Conservation (phyloP, 1,140 invertebrate genomes). For the Diplogasteroides magnus region DNA sequence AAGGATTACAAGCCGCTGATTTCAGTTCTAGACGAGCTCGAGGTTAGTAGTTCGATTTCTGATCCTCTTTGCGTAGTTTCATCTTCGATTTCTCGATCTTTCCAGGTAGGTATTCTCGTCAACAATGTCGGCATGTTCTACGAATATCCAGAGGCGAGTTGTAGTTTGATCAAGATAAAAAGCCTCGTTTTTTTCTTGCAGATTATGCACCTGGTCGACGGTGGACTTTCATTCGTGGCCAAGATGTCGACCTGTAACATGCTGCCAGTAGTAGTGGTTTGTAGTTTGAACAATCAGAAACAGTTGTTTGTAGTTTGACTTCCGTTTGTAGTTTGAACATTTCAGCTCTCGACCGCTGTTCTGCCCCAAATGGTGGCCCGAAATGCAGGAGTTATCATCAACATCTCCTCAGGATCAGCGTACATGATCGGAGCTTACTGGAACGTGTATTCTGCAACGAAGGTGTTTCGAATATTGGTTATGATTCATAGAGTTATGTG, state of each 20-base stretch:
- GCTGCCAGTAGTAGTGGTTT: conserved; percentile 27
- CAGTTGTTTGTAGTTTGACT: conserved; percentile 1
- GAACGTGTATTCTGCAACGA: conserved; percentile 49
- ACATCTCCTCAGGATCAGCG: conserved; percentile 34
- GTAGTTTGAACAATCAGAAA: conserved; percentile 1
- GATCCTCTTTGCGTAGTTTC: not conserved
- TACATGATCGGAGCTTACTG: conserved; percentile 24
- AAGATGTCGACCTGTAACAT: conserved; percentile 43
- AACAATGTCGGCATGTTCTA: not conserved
- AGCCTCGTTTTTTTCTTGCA: not conserved
- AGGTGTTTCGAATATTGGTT: too few relatives aligned
- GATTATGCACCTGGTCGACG: conserved; percentile 43
- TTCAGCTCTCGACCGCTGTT: conserved; percentile 31
- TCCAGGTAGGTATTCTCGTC: not conserved
- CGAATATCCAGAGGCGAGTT: not conserved
- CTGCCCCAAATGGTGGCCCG: conserved; percentile 37
- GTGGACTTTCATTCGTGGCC: conserved; percentile 40
- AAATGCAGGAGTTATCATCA: conserved; percentile 37
- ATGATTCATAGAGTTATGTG: too few relatives aligned
- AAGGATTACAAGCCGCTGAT: not conserved
- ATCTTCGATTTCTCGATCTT: too few relatives aligned
- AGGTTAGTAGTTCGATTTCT: not conserved
- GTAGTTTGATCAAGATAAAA: not conserved
- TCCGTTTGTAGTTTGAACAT: conserved; percentile 1
- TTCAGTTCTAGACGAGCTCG: not conserved